Conservation (phyloP, 2,797 vertebrate species). For the Gymnoscopelus microlampas region DNA sequence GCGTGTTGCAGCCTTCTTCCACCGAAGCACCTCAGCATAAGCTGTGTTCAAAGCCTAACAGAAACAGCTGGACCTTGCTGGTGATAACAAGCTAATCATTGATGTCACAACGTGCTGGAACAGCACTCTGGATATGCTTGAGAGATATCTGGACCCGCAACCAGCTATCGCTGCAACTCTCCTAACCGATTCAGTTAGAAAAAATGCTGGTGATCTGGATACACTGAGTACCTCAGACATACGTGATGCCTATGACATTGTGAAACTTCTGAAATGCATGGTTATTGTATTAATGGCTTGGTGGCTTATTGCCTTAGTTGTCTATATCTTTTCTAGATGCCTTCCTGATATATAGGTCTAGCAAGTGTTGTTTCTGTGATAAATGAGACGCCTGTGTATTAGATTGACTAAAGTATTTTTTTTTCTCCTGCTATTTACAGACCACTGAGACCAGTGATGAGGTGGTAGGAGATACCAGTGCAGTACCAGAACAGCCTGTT, state of each 20-base stretch:
- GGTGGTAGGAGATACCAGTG: too few species aligned
- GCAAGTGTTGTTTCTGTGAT: not conserved
- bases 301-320: too few species aligned
- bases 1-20: not conserved
- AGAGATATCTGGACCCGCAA: not conserved
- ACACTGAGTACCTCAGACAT: not conserved
- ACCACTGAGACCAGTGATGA: too few species aligned
- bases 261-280: not conserved
- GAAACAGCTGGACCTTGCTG: not conserved
- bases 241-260: not conserved
- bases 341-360: not conserved
- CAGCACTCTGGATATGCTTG: not conserved
- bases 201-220: not conserved
- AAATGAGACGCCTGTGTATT: not conserved
- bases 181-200: not conserved
- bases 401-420: not conserved
- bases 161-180: not conserved
- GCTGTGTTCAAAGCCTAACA: not conserved
- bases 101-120: not conserved
- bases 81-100: not conserved
- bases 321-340: too few species aligned
- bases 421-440: constrained; percentile 1
- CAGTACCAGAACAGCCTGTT: too few species aligned
- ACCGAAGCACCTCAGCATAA: not conserved
- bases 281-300: too few species aligned